Percentiles rank a stretch among this genome's conserved stretches.
phyloP scores from a whole-genome alignment of 2,797 vertebrate genomes.

The Esox masquinongy region DNA sequence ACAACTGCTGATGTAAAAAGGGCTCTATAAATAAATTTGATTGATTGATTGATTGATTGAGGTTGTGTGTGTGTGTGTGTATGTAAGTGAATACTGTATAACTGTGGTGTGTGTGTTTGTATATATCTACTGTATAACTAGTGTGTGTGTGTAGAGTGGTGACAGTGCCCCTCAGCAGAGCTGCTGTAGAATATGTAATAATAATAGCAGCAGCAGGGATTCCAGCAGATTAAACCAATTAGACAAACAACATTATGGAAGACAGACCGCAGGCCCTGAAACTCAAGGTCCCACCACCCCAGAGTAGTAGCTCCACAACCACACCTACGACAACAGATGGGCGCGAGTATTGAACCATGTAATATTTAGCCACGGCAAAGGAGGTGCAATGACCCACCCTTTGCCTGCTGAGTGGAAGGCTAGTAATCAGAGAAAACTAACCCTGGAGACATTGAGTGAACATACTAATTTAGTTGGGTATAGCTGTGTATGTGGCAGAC shows the following conservation, averaged over 20 bases:
- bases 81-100: not conserved
- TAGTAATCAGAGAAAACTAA: not conserved
- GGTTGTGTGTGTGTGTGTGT: not conserved
- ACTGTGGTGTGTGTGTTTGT: not conserved
- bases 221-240: slow-evolving; percentile 71
- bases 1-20: no score
- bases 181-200: slow-evolving; percentile 61
- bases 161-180: slow-evolving; percentile 37
- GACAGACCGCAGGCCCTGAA: not conserved
- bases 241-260: slow-evolving; percentile 53
- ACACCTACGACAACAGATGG: slow-evolving; percentile 56
- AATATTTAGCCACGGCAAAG: slow-evolving; percentile 43
- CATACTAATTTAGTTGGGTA: not conserved
- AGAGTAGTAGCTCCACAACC: slow-evolving; percentile 46
- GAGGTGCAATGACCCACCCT: not conserved
- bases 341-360: slow-evolving; percentile 43
- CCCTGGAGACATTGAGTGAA: not conserved
- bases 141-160: slow-evolving; percentile 11
- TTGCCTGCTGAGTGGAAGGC: not conserved
- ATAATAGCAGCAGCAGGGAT: slow-evolving; percentile 63
- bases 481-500: not conserved
- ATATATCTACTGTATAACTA: not conserved
- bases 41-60: no score
- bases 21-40: no score
- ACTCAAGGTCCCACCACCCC: slow-evolving; percentile 47